Evolutionary conservation across 2,888 invertebrate genomes (phyloP), one percentile per base, ranked within the genome.

Genomic region (Orchestes rusci): DNA sequence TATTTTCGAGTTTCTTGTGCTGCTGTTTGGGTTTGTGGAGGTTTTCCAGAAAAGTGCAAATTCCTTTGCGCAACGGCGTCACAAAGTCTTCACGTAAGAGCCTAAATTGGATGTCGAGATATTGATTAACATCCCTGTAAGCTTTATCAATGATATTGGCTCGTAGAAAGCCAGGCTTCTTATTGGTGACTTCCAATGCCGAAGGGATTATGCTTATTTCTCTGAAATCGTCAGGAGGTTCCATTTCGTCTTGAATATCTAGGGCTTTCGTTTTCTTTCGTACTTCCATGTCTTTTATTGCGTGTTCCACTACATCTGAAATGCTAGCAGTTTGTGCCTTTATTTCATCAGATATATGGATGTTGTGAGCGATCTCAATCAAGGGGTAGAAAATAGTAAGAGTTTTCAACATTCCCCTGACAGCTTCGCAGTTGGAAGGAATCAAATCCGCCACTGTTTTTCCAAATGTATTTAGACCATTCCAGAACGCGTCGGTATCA

Each of bases 81-180:
- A 86, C 73, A 59, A 84, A 88, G 65, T 92, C 91, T 69, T 91
- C 88, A 20, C 86, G 69, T 35, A 91, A 62, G 19, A 90, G 69
- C 16, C 39, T 39, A 59, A 86, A 87, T 55, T 89, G 89, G n/a
- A 82, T 70, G 56, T 86, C 84, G 15, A 92, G 68, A 62, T 92
- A 92, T 57, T 87, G 79, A 33, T 81, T 73, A 1, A 81, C 71
- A 58, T 72, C 72, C 1, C 69, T 59, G 61, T 84, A 89, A 0
- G 73, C 69, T 13, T 82, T 84, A 30, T 74, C 64, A 1, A 75
- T 63, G 39, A 79, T 74, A 59, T 80, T 82, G 1, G 75, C 73
- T 12, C 75, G 66, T 15, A 79, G 55, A 58, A 73, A 77, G 0
- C 70, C 65, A 4, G 57, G 48, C n/a, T 56, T 51, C 2, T 53